Conservation (phyloP, 2,888 invertebrate species). For the Eucera pruinosa region DNA sequence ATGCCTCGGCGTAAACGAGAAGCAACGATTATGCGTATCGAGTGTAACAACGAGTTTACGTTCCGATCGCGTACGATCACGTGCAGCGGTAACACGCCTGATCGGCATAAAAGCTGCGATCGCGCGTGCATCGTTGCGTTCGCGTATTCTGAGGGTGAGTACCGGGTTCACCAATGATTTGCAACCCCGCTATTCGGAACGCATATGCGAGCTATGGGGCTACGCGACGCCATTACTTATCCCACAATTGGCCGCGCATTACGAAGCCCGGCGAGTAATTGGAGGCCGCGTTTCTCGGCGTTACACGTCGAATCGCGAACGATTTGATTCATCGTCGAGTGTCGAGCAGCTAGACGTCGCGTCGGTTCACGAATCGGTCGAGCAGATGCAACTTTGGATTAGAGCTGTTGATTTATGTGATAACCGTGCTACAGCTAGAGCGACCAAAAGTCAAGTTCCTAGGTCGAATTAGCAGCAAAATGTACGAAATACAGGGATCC, state of each 20-base stretch:
- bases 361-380: conserved; percentile 11
- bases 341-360: conserved; percentile 12
- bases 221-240: conserved; percentile 61
- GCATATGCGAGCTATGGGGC: conserved; percentile 49
- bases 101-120: conserved; percentile 53
- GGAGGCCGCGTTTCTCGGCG: conserved; percentile 55
- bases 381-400: conserved; percentile 35
- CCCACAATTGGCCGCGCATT: conserved; percentile 59
- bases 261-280: conserved; percentile 61
- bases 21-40: too few relatives aligned
- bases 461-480: too few relatives aligned
- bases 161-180: conserved; percentile 56
- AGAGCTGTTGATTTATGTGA: too few relatives aligned
- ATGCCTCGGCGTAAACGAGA: too few relatives aligned
- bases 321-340: conserved; percentile 50
- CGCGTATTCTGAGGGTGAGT: conserved; percentile 39
- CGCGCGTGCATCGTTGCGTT: conserved; percentile 25
- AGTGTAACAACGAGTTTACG: conserved; percentile 11
- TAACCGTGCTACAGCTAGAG: too few relatives aligned
- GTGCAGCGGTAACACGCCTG: conserved; percentile 13
- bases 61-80: conserved; percentile 23
- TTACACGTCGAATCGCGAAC: conserved; percentile 53
- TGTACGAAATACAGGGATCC: too few relatives aligned
- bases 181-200: conserved; percentile 55
- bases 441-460: too few relatives aligned